Percentiles rank a stretch among this genome's conserved stretches.
phyloP scores from a whole-genome alignment of 2,888 invertebrate species.

The Thyatira batis region DNA sequence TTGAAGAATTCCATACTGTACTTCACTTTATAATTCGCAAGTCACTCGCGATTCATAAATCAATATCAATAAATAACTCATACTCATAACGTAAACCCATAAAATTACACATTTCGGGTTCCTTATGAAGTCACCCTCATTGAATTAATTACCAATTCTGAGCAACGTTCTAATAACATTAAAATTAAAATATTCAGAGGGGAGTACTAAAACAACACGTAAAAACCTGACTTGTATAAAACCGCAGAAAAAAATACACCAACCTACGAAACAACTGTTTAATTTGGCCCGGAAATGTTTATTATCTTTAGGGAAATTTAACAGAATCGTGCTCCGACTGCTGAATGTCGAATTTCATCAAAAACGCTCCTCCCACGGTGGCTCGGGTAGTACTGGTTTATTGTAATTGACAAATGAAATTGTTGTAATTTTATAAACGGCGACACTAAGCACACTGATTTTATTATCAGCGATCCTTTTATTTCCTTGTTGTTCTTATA shows the following conservation, averaged over 20 bases:
- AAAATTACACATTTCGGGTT: no score
- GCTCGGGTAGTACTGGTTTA: constrained; percentile 41
- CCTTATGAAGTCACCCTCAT: no score
- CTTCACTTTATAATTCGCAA: no score
- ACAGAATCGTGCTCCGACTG: constrained; percentile 65
- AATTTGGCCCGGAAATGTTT: constrained; percentile 70
- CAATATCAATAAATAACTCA: no score
- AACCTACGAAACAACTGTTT: constrained; percentile 58
- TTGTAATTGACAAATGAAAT: constrained; percentile 50
- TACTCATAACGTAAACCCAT: no score
- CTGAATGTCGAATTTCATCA: constrained; percentile 56
- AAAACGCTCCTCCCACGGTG: constrained; percentile 26
- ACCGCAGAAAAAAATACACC: constrained; percentile 26
- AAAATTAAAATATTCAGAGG: constrained; percentile 6
- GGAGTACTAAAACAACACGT: constrained; percentile 28
- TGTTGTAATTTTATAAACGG: constrained; percentile 16
- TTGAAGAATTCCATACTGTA: background rate
- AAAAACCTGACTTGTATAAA: constrained; percentile 12
- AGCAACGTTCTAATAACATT: background rate
- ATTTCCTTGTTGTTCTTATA: no score
- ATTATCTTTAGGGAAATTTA: constrained; percentile 77
- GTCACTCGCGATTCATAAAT: no score
- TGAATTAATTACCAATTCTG: no score
- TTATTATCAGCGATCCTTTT: no score
- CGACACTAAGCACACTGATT: no score